Base-by-base conservation (phyloP, 2,113 vertebrate species). In the Terrapene triunguis region DNA sequence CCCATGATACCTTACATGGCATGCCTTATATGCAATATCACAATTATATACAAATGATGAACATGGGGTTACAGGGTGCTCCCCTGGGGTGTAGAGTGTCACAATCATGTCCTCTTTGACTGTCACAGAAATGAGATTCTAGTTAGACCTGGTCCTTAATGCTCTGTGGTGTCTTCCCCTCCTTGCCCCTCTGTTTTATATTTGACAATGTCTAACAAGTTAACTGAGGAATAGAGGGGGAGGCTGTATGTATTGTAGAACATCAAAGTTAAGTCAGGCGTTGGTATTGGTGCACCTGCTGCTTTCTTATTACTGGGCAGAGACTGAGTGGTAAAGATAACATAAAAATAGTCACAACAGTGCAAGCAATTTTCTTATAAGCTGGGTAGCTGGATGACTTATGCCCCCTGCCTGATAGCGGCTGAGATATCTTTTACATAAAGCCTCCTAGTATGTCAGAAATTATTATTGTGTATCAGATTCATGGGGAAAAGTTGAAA, bases 381-480 rank as follows among this genome's bases (percentile, higher is more conserved):
- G 24, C 5, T 84, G 50, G 10, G 11, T 69, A 81, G 69, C 32
- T 19, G 38, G 12, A 48, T 82, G 48, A 27, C 81, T 76, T 83
- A 1, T 3, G 35, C 44, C 3, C 22, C 7, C 54, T 51, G 59
- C 22, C 72, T 82, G 14, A 11, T 17, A 74, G 10, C 72, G 38
- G 42, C 32, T 5, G 5, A 82, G 47, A 7, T 0, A 19, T 8
- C 10, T 92, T 82, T 94, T 62, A 42, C 55, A 12, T 72, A 48
- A 84, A 80, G 54, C 55, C 16, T 79, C n/a, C 74, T 29, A 50
- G 0, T 42, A 9, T 5, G 3, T n/a, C 38, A 55, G 1, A 38
- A 78, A 80, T 80, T 32, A 2, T 59, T 81, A 55, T 55, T 38
- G 5, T 82, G 9, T 8, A n/a, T 85, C 65, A 32, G 27, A 89